A percentile compares a stretch with the other conserved stretches of the same genome.
These are phyloP conservation scores for Pterocles gutturalis DNA, from an alignment of 2,113 vertebrate species.

Conservation along the genomic window DNA sequence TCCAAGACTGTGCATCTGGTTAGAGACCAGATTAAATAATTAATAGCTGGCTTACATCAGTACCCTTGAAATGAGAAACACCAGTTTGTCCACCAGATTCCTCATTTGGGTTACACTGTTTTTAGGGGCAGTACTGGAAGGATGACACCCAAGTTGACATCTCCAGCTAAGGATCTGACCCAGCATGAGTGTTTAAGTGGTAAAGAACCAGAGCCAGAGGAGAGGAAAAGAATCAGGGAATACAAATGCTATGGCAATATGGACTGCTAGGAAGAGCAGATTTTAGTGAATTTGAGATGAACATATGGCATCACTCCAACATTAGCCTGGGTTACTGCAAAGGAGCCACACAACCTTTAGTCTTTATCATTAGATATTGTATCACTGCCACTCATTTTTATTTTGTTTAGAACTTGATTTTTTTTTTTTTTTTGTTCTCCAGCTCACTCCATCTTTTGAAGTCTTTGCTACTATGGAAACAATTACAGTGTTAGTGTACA, in stretches of 20 bases:
- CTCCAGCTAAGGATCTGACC: neutral
- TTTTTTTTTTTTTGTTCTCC: neutral
- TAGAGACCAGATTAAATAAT: neutral
- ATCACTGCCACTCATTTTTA: neutral
- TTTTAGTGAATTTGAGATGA: neutral
- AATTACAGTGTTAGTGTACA: neutral
- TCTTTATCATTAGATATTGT: neutral
- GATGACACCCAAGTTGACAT: neutral
- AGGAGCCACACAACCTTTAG: neutral
- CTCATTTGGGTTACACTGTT: neutral
- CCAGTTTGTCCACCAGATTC: neutral
- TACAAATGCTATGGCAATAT: neutral
- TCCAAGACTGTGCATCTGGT: neutral
- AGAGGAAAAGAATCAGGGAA: neutral
- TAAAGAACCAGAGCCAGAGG: neutral
- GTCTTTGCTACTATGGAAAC: slow-evolving; percentile 64
- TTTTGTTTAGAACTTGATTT: neutral
- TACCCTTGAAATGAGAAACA: neutral
- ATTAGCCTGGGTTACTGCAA: neutral
- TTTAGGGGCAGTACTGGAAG: neutral
- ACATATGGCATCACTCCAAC: neutral
- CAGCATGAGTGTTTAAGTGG: neutral
- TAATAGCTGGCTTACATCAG: neutral
- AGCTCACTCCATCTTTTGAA: slow-evolving; percentile 3
- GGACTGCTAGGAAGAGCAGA: neutral